phyloP scores from a whole-genome alignment of 2,113 vertebrate genomes.

The Vicugna pacos region DNA sequence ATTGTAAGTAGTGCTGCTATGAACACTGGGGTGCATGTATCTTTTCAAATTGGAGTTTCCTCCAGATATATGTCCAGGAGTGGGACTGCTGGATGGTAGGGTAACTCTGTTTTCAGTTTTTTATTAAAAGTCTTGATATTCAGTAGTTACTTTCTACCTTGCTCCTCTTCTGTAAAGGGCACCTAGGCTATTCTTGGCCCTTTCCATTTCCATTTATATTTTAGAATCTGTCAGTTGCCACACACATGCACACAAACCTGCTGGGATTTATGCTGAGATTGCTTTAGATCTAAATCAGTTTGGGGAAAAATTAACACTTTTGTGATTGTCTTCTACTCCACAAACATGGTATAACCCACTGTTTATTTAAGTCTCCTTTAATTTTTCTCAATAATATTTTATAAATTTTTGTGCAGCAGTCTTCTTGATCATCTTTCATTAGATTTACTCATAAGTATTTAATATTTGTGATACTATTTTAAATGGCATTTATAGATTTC shows the following conservation, averaged over 20 bases:
- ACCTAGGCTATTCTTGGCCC: not conserved
- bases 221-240: not conserved
- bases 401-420: not conserved
- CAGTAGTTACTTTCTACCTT: not conserved
- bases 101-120: too few species aligned
- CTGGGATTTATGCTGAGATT: not conserved
- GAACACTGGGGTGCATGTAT: too few species aligned
- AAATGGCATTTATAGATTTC: constrained; percentile 15
- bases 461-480: not conserved
- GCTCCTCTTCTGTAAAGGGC: not conserved
- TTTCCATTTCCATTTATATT: not conserved
- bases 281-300: not conserved
- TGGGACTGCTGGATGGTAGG: too few species aligned
- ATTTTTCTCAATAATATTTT: not conserved
- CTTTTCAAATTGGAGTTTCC: too few species aligned
- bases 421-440: not conserved
- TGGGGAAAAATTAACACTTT: not conserved
- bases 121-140: not conserved
- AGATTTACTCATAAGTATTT: not conserved
- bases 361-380: not conserved
- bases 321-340: not conserved
- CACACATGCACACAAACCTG: not conserved
- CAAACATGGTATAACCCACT: not conserved
- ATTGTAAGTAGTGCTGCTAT: too few species aligned
- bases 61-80: too few species aligned